Evolutionary conservation across 2,113 vertebrate species (phyloP).

Genomic region (Cheirogaleus medius): DNA sequence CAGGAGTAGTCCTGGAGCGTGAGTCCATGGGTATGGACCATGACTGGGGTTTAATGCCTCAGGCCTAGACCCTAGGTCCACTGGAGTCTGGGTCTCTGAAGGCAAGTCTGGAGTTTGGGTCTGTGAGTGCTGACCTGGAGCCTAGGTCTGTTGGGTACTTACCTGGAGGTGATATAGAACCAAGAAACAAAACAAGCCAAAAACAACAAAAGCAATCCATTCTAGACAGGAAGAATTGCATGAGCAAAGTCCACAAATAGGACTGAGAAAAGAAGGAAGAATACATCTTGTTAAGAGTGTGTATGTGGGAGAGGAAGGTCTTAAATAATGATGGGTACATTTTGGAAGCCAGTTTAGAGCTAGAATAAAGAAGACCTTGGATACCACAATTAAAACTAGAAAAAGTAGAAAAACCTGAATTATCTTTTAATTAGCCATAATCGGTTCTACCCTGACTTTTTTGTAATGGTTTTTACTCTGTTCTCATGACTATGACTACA

Average conservation of each 20-base stretch:
- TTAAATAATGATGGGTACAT: neutral
- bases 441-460: neutral
- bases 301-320: accelerated
- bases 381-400: neutral
- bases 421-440: neutral
- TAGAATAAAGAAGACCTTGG: neutral
- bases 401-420: neutral
- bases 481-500: neutral
- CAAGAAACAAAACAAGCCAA: neutral
- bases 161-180: neutral
- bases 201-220: neutral
- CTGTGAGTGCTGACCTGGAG: neutral
- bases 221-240: neutral
- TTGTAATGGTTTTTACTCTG: neutral
- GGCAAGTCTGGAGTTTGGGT: neutral
- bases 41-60: neutral
- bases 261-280: neutral
- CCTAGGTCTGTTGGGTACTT: neutral
- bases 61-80: neutral
- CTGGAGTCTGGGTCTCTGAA: neutral
- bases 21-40: neutral
- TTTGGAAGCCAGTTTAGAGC: neutral
- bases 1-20: neutral
- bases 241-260: neutral
- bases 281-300: neutral